Percentiles rank a stretch among this genome's conserved stretches.
phyloP scores from a whole-genome alignment of 2,113 vertebrate species.

The Lathamus discolor region DNA sequence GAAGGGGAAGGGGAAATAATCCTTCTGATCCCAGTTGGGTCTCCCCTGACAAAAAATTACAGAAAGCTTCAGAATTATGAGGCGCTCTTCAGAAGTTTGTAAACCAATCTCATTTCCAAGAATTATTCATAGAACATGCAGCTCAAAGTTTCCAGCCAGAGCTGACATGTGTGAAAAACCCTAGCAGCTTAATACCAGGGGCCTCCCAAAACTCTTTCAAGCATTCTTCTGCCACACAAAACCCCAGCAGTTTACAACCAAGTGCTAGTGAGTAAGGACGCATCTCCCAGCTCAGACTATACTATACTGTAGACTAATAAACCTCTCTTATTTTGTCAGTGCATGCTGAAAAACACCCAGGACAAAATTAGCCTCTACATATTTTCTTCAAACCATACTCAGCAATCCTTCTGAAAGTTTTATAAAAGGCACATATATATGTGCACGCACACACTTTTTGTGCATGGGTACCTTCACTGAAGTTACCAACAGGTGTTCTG shows the following conservation, averaged over 20 bases:
- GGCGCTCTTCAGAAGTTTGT: neutral
- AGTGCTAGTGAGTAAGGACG: fast-evolving
- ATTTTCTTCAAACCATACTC: neutral
- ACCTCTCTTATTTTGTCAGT: neutral
- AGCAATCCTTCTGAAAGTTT: neutral
- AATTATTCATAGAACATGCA: neutral
- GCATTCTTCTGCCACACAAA: neutral
- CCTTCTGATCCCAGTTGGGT: neutral
- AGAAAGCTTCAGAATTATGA: neutral
- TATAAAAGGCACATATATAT: neutral
- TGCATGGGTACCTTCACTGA: neutral
- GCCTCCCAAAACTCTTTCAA: neutral
- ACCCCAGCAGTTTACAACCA: neutral
- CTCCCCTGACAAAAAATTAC: neutral
- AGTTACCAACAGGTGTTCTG: neutral
- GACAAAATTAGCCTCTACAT: neutral
- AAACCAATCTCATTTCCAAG: neutral
- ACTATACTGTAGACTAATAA: neutral
- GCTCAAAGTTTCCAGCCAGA: neutral
- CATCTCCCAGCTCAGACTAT: neutral
- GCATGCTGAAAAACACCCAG: neutral
- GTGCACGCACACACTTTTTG: fast-evolving
- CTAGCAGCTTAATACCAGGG: neutral
- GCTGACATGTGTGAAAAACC: neutral
- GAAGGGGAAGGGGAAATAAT: too few species aligned